Evolutionary conservation across 2,888 invertebrate genomes (phyloP).

Genomic region (Parascotia fuliginaria): DNA sequence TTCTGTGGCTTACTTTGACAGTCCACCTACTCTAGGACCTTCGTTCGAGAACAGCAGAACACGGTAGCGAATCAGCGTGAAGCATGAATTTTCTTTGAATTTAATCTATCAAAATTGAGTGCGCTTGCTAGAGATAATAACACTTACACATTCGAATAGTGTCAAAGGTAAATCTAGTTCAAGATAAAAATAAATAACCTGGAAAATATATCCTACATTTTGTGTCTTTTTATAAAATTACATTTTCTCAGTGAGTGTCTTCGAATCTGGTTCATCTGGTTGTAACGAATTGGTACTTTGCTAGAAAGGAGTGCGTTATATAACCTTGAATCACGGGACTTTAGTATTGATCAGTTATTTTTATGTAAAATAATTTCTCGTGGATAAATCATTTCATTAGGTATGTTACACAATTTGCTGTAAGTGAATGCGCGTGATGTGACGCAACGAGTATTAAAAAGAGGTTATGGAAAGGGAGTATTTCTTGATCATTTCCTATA

Average conservation of each 20-base stretch:
- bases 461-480: constrained; percentile 41
- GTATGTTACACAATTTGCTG: constrained; percentile 43
- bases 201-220: constrained; percentile 26
- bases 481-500: constrained; percentile 2
- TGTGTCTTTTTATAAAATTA: constrained; percentile 31
- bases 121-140: constrained; percentile 68
- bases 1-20: constrained; percentile 26
- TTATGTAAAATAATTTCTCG: constrained; percentile 48
- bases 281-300: constrained; percentile 54
- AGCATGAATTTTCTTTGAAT: constrained; percentile 70
- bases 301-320: constrained; percentile 79
- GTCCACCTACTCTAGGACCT: constrained; percentile 32
- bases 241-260: constrained; percentile 35
- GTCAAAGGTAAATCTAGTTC: constrained; percentile 75
- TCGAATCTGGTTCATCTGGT: constrained; percentile 45
- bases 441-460: constrained; percentile 30
- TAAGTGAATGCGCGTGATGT: constrained; percentile 16
- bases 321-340: constrained; percentile 86
- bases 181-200: constrained; percentile 47
- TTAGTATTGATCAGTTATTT: constrained; percentile 73
- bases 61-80: constrained; percentile 53
- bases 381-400: constrained; percentile 45
- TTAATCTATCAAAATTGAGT: constrained; percentile 73
- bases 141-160: constrained; percentile 69
- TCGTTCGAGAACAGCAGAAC: constrained; percentile 39